Percentiles rank a stretch among this genome's conserved stretches.
phyloP scores from a whole-genome alignment of 2,888 invertebrate genomes.

The Ectemnius continuus region DNA sequence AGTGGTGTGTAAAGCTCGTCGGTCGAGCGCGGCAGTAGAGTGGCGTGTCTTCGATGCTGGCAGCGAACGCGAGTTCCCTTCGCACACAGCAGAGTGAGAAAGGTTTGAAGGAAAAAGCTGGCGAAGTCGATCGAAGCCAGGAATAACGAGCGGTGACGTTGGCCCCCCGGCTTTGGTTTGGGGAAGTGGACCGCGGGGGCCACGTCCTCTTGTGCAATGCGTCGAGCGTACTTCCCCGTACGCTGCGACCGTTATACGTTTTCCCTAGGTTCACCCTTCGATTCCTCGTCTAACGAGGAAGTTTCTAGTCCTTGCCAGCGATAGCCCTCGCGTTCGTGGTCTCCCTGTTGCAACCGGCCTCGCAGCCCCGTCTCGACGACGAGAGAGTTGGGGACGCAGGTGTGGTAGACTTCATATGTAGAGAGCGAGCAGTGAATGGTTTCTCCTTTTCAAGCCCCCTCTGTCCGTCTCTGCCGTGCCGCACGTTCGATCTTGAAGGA shows the following conservation, averaged over 20 bases:
- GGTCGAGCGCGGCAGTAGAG: conserved; percentile 23
- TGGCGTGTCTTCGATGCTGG: neutral
- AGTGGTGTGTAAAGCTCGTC: conserved; percentile 16
- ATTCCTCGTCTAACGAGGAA: conserved; percentile 40
- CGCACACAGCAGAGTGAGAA: conserved; percentile 15
- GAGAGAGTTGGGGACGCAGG: too few species aligned
- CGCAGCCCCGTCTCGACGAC: neutral
- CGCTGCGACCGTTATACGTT: neutral
- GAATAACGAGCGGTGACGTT: conserved; percentile 21
- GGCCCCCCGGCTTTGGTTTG: conserved; percentile 38
- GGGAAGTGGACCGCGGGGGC: conserved; percentile 50
- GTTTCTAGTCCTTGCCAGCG: conserved; percentile 14
- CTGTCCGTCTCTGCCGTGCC: neutral
- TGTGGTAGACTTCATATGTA: too few species aligned
- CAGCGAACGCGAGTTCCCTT: neutral
- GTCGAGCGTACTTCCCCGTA: neutral
- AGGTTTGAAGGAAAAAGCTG: conserved; percentile 28
- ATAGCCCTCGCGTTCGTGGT: conserved; percentile 1
- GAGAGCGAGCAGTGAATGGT: too few species aligned
- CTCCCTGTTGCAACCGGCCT: neutral
- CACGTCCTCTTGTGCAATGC: conserved; percentile 21
- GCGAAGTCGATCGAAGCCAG: conserved; percentile 47
- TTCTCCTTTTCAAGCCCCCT: neutral
- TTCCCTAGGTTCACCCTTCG: conserved; percentile 22
- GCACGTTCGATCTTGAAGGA: conserved; percentile 10